Evolutionary conservation across 2,797 vertebrate species (phyloP).

Genomic region (Spheniscus humboldti): DNA sequence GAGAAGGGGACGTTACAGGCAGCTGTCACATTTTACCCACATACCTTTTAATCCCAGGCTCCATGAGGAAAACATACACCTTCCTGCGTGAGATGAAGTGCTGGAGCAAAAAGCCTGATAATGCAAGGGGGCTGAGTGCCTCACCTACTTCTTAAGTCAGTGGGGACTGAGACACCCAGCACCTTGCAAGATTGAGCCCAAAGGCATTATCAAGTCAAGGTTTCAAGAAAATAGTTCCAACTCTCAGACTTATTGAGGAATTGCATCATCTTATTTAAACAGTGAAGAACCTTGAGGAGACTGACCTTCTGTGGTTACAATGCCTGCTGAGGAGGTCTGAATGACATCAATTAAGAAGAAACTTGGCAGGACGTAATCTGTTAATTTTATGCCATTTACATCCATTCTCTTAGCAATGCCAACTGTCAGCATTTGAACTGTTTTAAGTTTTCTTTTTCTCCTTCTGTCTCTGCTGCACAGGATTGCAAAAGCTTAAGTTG

Average conservation of each 20-base stretch:
- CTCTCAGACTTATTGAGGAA: background rate
- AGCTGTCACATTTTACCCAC: background rate
- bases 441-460: slow-evolving; percentile 11
- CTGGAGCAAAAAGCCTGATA: background rate
- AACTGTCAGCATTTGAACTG: slow-evolving; percentile 45
- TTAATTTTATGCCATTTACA: slow-evolving; percentile 57
- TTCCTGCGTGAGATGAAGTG: background rate
- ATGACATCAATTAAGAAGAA: slow-evolving; percentile 45
- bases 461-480: slow-evolving; percentile 19
- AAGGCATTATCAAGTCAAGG: background rate
- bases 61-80: background rate
- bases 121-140: background rate
- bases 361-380: slow-evolving; percentile 43
- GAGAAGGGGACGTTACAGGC: background rate
- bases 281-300: background rate
- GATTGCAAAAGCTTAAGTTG: background rate
- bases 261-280: background rate
- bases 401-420: slow-evolving; percentile 33
- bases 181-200: background rate
- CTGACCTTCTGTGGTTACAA: background rate
- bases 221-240: background rate
- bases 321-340: slow-evolving; percentile 1
- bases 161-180: background rate
- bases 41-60: background rate
- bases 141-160: background rate